Evolutionary conservation across 2,797 vertebrate genomes (phyloP).

Genomic region (Borostomias antarcticus): DNA sequence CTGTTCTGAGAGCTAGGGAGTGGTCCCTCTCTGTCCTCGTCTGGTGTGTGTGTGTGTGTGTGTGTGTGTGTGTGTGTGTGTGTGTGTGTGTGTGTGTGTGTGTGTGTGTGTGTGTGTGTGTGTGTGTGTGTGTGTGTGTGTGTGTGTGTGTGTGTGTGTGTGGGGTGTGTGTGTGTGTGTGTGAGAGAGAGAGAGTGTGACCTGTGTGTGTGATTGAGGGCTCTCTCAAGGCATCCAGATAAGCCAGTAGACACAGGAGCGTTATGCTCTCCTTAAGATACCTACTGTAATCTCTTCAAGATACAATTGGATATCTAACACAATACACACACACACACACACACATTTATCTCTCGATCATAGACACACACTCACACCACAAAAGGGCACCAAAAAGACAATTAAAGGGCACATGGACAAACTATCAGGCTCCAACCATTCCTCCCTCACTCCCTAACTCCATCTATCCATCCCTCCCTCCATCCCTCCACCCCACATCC

Average conservation of each 20-base stretch:
- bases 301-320: too few relatives aligned
- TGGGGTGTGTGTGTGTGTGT: neutral
- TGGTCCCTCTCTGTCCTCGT: conserved; percentile 6
- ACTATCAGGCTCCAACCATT: too few relatives aligned
- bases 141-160: neutral
- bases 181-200: neutral
- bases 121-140: conserved; percentile 16
- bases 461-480: too few relatives aligned
- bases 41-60: conserved; percentile 43
- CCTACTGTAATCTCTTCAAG: neutral
- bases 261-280: conserved; percentile 28
- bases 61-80: conserved; percentile 16
- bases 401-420: too few relatives aligned
- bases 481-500: too few relatives aligned
- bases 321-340: too few relatives aligned
- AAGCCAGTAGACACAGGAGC: conserved; percentile 20
- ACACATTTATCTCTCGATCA: too few relatives aligned
- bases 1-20: conserved; percentile 1
- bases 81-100: neutral
- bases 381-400: too few relatives aligned
- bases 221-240: neutral
- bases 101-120: conserved; percentile 1
- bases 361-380: too few relatives aligned
- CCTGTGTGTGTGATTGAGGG: too few relatives aligned
- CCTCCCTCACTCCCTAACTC: too few relatives aligned